Conservation (phyloP, 30 jellyfish, hydroid and myxozoan genomes). For the Chrysaora quinquecirrha region DNA sequence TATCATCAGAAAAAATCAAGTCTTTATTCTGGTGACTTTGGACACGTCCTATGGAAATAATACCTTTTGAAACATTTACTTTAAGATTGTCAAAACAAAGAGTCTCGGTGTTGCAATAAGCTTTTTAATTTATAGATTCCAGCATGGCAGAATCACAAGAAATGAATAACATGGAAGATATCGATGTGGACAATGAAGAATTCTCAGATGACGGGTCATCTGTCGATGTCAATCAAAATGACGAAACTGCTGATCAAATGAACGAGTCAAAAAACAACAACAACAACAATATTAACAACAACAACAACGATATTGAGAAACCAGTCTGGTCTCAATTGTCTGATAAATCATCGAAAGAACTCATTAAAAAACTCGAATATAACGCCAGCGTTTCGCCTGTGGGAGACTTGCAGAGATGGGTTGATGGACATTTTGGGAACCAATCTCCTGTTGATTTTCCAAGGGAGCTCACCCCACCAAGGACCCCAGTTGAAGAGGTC, state of each 20-base stretch:
- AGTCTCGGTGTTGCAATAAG: too few relatives aligned
- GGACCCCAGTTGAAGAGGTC: conserved; percentile 79
- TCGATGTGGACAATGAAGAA: conserved; percentile 47
- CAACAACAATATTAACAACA: not conserved
- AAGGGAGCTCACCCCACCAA: conserved; percentile 85
- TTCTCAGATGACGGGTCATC: conserved; percentile 51
- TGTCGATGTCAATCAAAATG: not conserved
- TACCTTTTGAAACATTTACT: too few relatives aligned
- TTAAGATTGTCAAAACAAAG: too few relatives aligned
- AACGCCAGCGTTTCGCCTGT: conserved; percentile 84
- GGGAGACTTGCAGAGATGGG: conserved; percentile 89
- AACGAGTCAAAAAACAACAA: not conserved
- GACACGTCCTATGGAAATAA: too few relatives aligned
- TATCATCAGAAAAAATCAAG: too few relatives aligned
- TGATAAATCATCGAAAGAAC: not conserved
- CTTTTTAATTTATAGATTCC: not conserved
- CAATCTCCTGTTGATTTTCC: conserved; percentile 77
- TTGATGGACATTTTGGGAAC: conserved; percentile 89
- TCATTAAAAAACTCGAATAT: conserved; percentile 32
- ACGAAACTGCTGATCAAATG: not conserved
- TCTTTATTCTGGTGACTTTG: too few relatives aligned
- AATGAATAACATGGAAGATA: conserved; percentile 24
- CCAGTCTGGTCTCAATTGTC: not conserved
- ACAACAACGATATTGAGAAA: not conserved
- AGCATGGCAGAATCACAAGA: not conserved